phyloP scores from a whole-genome alignment of 2,113 vertebrate species.

The Notiomystis cincta region DNA sequence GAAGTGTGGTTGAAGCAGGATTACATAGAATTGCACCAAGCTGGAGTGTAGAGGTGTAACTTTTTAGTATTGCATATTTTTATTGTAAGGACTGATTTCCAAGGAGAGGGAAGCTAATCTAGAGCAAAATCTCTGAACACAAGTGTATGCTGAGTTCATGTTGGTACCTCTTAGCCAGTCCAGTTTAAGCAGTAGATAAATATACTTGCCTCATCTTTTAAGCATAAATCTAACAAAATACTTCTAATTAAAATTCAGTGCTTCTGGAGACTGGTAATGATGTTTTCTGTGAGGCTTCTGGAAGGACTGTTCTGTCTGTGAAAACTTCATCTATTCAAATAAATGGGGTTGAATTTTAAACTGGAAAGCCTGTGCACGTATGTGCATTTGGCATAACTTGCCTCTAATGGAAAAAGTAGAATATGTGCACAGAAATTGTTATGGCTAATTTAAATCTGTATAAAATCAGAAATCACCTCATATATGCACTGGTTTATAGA shows the following conservation, averaged over 20 bases:
- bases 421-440: not conserved
- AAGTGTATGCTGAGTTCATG: not conserved
- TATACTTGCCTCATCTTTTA: not conserved
- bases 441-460: not conserved
- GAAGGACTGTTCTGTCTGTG: not conserved
- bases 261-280: not conserved
- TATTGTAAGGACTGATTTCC: not conserved
- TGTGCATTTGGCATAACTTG: not conserved
- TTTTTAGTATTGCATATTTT: not conserved
- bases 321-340: not conserved
- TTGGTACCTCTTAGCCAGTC: not conserved
- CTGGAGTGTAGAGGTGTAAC: not conserved
- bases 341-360: not conserved
- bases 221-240: not conserved
- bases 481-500: not conserved
- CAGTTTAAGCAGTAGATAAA: not conserved
- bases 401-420: not conserved
- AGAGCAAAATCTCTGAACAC: not conserved
- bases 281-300: not conserved
- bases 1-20: not conserved
- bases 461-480: not conserved
- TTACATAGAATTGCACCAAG: fast-evolving
- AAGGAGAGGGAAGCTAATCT: not conserved
- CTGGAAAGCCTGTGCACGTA: not conserved
- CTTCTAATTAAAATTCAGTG: not conserved